Conservation (phyloP, 1,140 invertebrate genomes). For the Drosophila navojoa region DNA sequence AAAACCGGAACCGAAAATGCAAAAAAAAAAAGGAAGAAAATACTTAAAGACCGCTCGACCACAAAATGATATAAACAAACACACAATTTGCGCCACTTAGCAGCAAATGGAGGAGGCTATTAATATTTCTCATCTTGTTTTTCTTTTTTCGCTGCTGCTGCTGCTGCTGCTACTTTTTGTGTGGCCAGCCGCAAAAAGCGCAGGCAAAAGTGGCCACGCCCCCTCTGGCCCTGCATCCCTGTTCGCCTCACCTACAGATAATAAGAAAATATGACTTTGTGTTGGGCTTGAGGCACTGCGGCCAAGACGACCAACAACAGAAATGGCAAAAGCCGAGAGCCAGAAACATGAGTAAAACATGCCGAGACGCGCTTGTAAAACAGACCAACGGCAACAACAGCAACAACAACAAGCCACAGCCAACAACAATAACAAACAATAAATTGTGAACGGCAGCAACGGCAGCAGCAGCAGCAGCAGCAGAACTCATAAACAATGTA, state of each 20-base stretch:
- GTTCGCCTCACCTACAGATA: slow-evolving; percentile 44
- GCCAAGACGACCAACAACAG: slow-evolving; percentile 42
- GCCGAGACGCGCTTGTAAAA: slow-evolving; percentile 74
- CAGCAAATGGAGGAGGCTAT: slow-evolving; percentile 79
- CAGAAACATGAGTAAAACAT: slow-evolving; percentile 66
- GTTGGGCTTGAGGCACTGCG: slow-evolving; percentile 46
- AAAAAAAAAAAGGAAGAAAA: background rate
- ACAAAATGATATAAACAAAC: slow-evolving; percentile 80
- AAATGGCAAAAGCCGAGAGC: slow-evolving; percentile 45
- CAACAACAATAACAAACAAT: slow-evolving; percentile 61
- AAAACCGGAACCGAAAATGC: slow-evolving; percentile 13
- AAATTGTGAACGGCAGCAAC: slow-evolving; percentile 58
- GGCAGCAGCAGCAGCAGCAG: slow-evolving; percentile 35
- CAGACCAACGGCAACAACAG: slow-evolving; percentile 57
- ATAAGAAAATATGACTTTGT: slow-evolving; percentile 80
- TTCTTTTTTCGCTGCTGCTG: slow-evolving; percentile 14
- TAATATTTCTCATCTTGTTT: slow-evolving; percentile 75
- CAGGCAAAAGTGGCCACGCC: slow-evolving; percentile 45
- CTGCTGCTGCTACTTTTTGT: slow-evolving; percentile 35
- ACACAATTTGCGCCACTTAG: slow-evolving; percentile 82
- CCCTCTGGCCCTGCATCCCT: background rate
- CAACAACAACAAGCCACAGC: slow-evolving; percentile 9
- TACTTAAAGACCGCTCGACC: slow-evolving; percentile 58
- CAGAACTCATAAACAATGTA: slow-evolving; percentile 79
- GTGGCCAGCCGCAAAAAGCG: slow-evolving; percentile 68